phyloP scores from a whole-genome alignment of 37 sponge, comb jelly and placozoan species.

The Corticium candelabrum region DNA sequence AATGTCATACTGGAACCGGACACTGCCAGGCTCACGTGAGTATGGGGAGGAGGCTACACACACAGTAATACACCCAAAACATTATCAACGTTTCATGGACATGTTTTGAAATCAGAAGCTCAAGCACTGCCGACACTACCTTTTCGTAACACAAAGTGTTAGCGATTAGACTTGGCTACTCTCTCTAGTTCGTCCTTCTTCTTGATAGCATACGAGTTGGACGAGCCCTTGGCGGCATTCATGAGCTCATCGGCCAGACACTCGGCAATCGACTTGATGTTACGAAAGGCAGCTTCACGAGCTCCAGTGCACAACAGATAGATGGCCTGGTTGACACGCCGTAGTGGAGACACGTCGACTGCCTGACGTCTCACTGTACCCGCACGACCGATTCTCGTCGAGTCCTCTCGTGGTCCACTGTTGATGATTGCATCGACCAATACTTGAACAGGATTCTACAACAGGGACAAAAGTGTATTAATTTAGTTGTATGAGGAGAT shows the following conservation, averaged over 20 bases:
- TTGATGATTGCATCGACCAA: constrained; percentile 95
- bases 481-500: no score
- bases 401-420: constrained; percentile 97
- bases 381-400: constrained; percentile 96
- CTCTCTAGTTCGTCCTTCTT: constrained; percentile 99
- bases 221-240: constrained; percentile 99
- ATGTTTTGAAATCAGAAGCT: no score
- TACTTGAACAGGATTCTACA: constrained; percentile 96
- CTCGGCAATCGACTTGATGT: constrained; percentile 96
- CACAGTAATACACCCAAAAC: no score
- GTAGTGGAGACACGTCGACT: constrained; percentile 95
- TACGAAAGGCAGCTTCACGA: constrained; percentile 92
- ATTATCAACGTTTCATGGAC: no score
- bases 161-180: constrained; percentile 99
- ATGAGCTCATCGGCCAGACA: constrained; percentile 98
- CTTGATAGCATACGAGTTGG: constrained; percentile 98
- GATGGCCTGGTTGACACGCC: constrained; percentile 98
- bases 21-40: no score
- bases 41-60: no score
- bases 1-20: no score
- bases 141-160: no score
- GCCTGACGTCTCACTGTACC: constrained; percentile 98
- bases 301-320: constrained; percentile 92
- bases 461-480: no score
- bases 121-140: no score